Base-by-base conservation (phyloP, 2,888 invertebrate genomes). In the Caenorhabditis panamensis region DNA sequence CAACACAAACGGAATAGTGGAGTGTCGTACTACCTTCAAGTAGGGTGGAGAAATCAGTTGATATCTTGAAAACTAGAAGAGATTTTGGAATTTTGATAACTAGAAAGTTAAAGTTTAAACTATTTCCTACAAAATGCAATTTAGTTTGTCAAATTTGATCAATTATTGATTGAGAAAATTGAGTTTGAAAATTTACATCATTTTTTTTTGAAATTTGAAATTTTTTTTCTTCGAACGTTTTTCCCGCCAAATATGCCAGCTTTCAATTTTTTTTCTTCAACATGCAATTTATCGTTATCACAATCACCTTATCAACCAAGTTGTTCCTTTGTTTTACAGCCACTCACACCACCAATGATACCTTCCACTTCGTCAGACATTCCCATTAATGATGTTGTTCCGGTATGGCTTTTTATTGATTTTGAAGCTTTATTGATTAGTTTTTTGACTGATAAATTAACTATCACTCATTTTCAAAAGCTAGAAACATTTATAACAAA, bases 301-400 rank as follows among this genome's bases (percentile, higher is more conserved):
- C 59, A 2, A 36, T 22, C 36, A 37, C 31, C 41, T 56, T 31
- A 56, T 26, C 54, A 56, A 8, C 18, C 31, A 2, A 53, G 16
- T 47, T 41, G 41, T 41, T 41, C 49, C 18, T 49, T 49, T 18
- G 22, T 49, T n/a, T 59, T 59, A 36, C 41, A 59, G 59, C 31
- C 41, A 18, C 18, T 59, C 58, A 58, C 36, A 18, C 59, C 47
- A n/a, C 49, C 58, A 36, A 79, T 79, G 79, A 68, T 79, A 37
- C 79, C 79, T 3, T 79, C 79, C 11, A 79, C 79, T 2, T 79
- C 79, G 18, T 59, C 68, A 44, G 69, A 79, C 61, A 24, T 62
- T 20, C 67, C 66, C 24, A 49, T 53, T 49, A 36, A 47, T 37
- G 61, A 63, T 41, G 36, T 36, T 31, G 67, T 73, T 61, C 54